These are phyloP conservation scores for Herminia tarsipennalis DNA, from an alignment of 2,888 invertebrate species.

Conservation along the genomic window DNA sequence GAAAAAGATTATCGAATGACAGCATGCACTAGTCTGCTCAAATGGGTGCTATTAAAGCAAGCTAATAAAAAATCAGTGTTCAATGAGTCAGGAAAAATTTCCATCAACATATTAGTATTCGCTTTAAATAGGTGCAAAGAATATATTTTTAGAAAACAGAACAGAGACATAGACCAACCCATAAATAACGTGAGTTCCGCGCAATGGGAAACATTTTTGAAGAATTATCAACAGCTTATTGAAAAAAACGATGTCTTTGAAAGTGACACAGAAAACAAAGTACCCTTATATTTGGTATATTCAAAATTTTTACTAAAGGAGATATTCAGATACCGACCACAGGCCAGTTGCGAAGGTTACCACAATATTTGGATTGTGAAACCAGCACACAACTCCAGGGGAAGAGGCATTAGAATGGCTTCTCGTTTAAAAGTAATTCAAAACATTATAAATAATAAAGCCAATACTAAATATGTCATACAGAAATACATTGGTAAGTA, in stretches of 20 bases:
- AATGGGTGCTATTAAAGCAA: constrained; percentile 81
- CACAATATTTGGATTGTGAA: constrained; percentile 96
- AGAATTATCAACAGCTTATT: constrained; percentile 87
- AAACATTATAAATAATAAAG: constrained; percentile 84
- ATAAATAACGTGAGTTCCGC: constrained; percentile 68
- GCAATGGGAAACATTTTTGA: constrained; percentile 89
- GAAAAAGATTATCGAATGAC: constrained; percentile 91
- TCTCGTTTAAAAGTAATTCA: constrained; percentile 90
- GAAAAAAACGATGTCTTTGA: constrained; percentile 84
- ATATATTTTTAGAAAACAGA: constrained; percentile 84
- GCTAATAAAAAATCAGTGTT: constrained; percentile 74
- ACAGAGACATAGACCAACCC: constrained; percentile 87
- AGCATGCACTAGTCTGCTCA: constrained; percentile 91
- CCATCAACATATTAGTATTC: constrained; percentile 87
- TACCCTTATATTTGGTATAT: constrained; percentile 67
- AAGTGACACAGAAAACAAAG: constrained; percentile 60
- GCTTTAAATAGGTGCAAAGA: constrained; percentile 90
- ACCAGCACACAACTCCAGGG: constrained; percentile 93
- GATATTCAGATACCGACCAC: constrained; percentile 86
- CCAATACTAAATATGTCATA: constrained; percentile 89
- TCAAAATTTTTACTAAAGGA: constrained; percentile 86
- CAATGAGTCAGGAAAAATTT: constrained; percentile 80
- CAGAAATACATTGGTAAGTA: constrained; percentile 96
- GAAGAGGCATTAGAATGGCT: constrained; percentile 93
- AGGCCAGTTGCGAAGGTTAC: constrained; percentile 90